phyloP scores from a whole-genome alignment of 2,888 invertebrate species.

The Gandaritis pyraliata region DNA sequence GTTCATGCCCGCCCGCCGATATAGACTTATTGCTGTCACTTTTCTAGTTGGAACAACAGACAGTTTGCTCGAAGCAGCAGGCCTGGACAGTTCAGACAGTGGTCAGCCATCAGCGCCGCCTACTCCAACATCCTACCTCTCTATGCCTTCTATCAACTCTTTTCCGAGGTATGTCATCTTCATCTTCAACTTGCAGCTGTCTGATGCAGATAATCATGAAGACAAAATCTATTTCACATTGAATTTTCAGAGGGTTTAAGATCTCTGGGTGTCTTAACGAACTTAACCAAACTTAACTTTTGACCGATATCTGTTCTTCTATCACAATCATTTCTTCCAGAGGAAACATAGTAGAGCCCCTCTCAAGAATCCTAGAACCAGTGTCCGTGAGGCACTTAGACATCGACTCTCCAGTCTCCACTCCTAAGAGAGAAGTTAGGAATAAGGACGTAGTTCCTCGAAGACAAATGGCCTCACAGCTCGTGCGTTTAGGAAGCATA shows the following conservation, averaged over 20 bases:
- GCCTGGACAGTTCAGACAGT: conserved; percentile 76
- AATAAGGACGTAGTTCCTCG: conserved; percentile 64
- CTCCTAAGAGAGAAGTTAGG: conserved; percentile 53
- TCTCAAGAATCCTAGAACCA: conserved; percentile 91
- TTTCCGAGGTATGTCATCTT: conserved; percentile 86
- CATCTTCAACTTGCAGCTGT: conserved; percentile 1
- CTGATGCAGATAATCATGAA: neutral
- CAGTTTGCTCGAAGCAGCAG: conserved; percentile 75
- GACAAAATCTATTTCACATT: neutral
- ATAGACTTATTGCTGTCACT: too few relatives aligned
- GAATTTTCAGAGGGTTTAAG: too few relatives aligned
- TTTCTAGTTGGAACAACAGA: conserved; percentile 75
- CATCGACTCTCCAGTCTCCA: conserved; percentile 72
- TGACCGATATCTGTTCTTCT: too few relatives aligned
- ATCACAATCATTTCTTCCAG: conserved; percentile 61
- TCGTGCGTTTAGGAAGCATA: conserved; percentile 88
- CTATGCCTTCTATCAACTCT: conserved; percentile 94
- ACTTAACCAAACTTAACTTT: too few relatives aligned
- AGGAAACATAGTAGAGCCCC: conserved; percentile 89
- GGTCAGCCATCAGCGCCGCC: conserved; percentile 74
- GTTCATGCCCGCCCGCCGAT: too few relatives aligned
- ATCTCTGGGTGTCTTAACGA: too few relatives aligned
- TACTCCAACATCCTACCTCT: conserved; percentile 91
- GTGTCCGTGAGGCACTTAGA: conserved; percentile 90
- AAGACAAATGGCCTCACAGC: conserved; percentile 76